These are phyloP conservation scores for Pelmatolapia mariae DNA, from an alignment of 2,113 vertebrate species.

Conservation along the genomic window DNA sequence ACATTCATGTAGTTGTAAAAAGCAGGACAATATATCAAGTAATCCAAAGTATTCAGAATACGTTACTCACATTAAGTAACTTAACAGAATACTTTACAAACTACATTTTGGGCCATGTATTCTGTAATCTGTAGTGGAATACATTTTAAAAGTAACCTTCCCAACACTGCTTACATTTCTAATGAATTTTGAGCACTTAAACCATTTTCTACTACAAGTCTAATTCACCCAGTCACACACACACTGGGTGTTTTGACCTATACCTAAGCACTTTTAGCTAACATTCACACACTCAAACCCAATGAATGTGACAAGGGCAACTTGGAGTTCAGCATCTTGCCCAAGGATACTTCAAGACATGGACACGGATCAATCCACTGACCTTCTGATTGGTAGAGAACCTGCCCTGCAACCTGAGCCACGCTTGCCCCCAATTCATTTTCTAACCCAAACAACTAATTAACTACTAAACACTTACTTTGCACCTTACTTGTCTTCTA, in stretches of 20 bases:
- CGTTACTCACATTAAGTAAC: neutral
- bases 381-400: neutral
- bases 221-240: neutral
- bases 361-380: neutral
- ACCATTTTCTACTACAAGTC: neutral
- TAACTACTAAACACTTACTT: neutral
- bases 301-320: neutral
- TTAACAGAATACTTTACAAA: neutral
- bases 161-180: neutral
- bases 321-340: neutral
- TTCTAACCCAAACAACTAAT: neutral
- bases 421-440: neutral
- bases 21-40: neutral
- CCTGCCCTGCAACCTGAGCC: neutral
- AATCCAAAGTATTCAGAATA: neutral
- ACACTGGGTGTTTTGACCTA: neutral
- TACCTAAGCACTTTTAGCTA: neutral
- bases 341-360: neutral
- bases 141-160: neutral
- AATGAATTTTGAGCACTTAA: neutral
- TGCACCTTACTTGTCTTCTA: neutral
- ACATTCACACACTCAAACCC: neutral
- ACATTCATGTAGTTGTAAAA: neutral
- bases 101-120: neutral
- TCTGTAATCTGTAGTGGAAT: neutral